phyloP scores from a whole-genome alignment of 2,113 vertebrate species.

The Rhagologus leucostigma region DNA sequence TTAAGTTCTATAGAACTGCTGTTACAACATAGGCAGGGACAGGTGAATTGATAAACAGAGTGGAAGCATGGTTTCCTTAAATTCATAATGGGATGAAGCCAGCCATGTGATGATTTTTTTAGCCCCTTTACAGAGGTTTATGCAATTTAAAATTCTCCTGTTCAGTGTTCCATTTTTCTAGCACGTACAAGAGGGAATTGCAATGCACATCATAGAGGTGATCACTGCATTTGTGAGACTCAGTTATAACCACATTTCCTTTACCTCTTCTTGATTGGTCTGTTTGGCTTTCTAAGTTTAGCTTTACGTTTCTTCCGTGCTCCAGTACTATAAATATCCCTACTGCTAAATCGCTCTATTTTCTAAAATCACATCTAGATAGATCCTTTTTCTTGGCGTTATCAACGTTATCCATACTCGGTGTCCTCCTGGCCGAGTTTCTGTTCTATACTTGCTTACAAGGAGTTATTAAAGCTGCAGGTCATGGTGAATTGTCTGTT shows the following conservation, averaged over 20 bases:
- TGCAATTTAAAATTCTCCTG: neutral
- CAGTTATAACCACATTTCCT: neutral
- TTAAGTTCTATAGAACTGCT: neutral
- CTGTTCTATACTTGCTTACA: neutral
- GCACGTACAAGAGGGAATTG: neutral
- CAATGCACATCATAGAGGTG: neutral
- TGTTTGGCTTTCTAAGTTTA: neutral
- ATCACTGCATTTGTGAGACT: neutral
- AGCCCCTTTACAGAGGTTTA: neutral
- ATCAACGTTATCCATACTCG: accelerated
- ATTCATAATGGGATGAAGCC: neutral
- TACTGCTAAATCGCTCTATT: neutral
- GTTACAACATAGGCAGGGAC: neutral
- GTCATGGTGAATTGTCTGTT: neutral
- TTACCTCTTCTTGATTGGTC: neutral
- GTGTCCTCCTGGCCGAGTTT: neutral
- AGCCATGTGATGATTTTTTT: neutral
- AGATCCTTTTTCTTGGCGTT: neutral
- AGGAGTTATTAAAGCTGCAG: neutral
- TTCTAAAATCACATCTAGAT: neutral
- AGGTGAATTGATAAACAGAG: neutral
- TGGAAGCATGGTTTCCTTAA: neutral
- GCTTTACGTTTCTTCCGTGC: neutral
- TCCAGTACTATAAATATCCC: neutral
- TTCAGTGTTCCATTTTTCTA: neutral